Conservation (phyloP, 2,113 vertebrate genomes). For the Asarcornis scutulata region DNA sequence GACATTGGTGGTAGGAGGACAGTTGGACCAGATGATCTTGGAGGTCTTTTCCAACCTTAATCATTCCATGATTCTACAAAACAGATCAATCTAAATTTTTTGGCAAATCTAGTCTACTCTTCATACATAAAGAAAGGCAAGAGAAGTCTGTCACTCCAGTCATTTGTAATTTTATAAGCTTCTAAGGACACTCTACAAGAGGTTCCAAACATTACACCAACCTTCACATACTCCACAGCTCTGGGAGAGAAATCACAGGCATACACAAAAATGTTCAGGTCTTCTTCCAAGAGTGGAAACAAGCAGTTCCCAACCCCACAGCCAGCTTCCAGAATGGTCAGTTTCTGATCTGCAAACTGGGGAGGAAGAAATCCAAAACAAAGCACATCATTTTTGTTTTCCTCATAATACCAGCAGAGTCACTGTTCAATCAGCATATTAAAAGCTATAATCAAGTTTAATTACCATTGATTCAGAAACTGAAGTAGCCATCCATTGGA, state of each 20-base stretch:
- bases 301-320: constrained; percentile 98
- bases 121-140: neutral
- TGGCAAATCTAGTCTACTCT: neutral
- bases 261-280: constrained; percentile 89
- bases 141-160: neutral
- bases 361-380: constrained; percentile 2
- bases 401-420: neutral
- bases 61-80: neutral
- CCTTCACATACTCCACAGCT: constrained; percentile 94
- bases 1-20: no score
- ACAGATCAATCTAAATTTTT: neutral
- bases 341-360: constrained; percentile 85
- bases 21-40: no score
- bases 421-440: neutral
- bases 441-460: neutral
- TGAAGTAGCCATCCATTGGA: neutral
- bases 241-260: constrained; percentile 97
- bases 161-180: neutral
- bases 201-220: constrained; percentile 65
- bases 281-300: constrained; percentile 93
- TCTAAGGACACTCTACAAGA: neutral
- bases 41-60: no score
- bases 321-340: constrained; percentile 93
- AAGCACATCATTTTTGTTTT: neutral
- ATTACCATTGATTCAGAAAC: neutral